A percentile compares a stretch with the other conserved stretches of the same genome.
Evolutionary conservation across 2,113 vertebrate species (phyloP).

Genomic region (cattle (Bos taurus)): ARS-UCD2.0 NC_037336.1:16678001-16678500

Average conservation of each 20-base stretch:
- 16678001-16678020: background rate
- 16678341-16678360: background rate
- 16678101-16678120: background rate
- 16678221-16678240: background rate
- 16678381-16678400: background rate
- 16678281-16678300: background rate
- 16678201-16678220: background rate
- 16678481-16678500: background rate
- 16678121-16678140: background rate
- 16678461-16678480: background rate
- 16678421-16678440: background rate
- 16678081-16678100: background rate
- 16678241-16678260: background rate
- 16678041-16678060: background rate
- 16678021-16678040: background rate
- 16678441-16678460: background rate
- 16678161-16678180: background rate
- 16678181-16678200: background rate
- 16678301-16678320: background rate
- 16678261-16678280: background rate
- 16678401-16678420: background rate
- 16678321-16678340: background rate
- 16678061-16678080: background rate
- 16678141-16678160: accelerated
- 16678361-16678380: background rate